Base-by-base conservation (phyloP, 2,113 vertebrate genomes). In the Eupsittula cactorum region DNA sequence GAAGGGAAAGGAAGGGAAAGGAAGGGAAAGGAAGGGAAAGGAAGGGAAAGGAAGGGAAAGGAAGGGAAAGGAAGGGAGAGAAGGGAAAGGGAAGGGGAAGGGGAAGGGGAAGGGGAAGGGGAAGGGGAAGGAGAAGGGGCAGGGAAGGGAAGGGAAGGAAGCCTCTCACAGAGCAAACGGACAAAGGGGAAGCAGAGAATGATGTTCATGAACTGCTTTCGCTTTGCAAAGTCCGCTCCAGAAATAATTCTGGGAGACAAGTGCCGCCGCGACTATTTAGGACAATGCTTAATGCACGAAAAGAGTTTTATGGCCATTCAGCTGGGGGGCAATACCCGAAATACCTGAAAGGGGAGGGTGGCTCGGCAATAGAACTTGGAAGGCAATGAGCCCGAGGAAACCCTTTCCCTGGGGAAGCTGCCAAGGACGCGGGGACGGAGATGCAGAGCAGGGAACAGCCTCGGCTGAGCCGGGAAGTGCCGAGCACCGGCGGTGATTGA, bases 341-440 rank as follows among this genome's bases (percentile, higher is more conserved):
- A 78, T 20, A 50, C 21, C 37, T 29, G 63, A 19, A 53, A 62
- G 24, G 11, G 47, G 19, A 42, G 33, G 21, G 33, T 0, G 24
- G 16, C 9, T n/a, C 37, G 27, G 31, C n/a, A n/a, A 37, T n/a
- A 12, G 33, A 24, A 1, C 2, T 3, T 7, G 29, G 28, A 35
- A 42, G 19, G 21, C 13, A 42, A 16, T 10, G 29, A 91, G 27
- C 2, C 6, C 10, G 4, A 10, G 37, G 47, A 31, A 68, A 70
- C 31, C 1, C 24, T 39, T 49, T 44, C 59, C 29, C 60, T 19
- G 55, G 14, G 55, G 46, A 24, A 85, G 28, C 16, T 17, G 13
- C 27, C 7, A 3, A 7, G 59, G 50, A 19, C n/a, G 25, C 4
- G 13, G 55, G 1, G 8, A 13, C 1, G 1, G 24, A 5, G 42